These are phyloP conservation scores for Danio albolineatus DNA, from an alignment of 2,797 vertebrate genomes.

Conservation along the genomic window DNA sequence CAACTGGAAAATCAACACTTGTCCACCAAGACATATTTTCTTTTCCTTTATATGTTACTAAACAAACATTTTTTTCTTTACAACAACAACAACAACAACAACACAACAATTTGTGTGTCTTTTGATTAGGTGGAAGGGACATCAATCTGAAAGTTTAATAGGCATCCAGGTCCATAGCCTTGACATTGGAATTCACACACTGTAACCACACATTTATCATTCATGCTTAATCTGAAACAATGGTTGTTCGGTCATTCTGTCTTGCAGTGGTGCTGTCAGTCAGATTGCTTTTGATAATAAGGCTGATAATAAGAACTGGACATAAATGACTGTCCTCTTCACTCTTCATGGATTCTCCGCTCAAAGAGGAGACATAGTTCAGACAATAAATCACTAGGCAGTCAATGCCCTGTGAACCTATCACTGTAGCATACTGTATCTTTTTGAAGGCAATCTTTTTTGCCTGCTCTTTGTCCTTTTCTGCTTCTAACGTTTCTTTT, in stretches of 20 bases:
- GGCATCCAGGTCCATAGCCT: too few relatives aligned
- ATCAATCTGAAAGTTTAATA: neutral
- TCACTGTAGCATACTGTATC: constrained; percentile 35
- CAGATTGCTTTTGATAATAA: constrained; percentile 54
- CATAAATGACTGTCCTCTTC: constrained; percentile 40
- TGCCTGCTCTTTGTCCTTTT: constrained; percentile 7
- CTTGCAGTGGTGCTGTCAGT: constrained; percentile 47
- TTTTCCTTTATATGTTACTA: too few relatives aligned
- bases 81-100: too few relatives aligned
- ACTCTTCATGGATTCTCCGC: constrained; percentile 42
- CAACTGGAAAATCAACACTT: too few relatives aligned
- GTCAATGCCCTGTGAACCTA: constrained; percentile 1
- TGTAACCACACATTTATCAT: neutral
- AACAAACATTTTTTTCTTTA: too few relatives aligned
- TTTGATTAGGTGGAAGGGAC: too few relatives aligned
- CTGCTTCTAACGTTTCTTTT: constrained; percentile 4
- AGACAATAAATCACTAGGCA: constrained; percentile 43
- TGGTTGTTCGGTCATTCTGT: constrained; percentile 41
- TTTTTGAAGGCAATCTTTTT: constrained; percentile 47
- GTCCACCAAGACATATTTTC: too few relatives aligned
- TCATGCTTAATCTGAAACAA: constrained; percentile 23
- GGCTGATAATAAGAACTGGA: constrained; percentile 59
- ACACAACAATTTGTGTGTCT: too few relatives aligned
- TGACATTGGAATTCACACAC: neutral
- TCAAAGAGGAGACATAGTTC: constrained; percentile 40